These are phyloP conservation scores for Telenomus remus DNA, from an alignment of 1,140 invertebrate species.

Conservation along the genomic window DNA sequence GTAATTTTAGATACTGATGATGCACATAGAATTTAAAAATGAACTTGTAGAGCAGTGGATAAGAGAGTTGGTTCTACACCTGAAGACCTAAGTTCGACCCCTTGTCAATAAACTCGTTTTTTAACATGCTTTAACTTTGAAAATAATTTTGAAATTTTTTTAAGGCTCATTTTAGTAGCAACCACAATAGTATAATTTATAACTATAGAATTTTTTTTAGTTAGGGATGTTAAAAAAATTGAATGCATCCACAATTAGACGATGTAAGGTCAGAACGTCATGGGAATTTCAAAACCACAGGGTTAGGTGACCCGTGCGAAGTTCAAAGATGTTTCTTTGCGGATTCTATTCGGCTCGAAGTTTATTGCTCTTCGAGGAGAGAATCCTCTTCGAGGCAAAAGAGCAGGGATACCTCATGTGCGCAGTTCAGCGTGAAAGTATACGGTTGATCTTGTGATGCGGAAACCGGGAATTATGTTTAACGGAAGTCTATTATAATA, in stretches of 20 bases:
- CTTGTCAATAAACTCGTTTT: too few relatives aligned
- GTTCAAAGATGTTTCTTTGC: slow-evolving; percentile 70
- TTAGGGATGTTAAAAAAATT: slow-evolving; percentile 29
- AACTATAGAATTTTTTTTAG: too few relatives aligned
- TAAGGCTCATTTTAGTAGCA: too few relatives aligned
- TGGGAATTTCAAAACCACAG: slow-evolving; percentile 57
- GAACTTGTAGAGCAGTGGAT: too few relatives aligned
- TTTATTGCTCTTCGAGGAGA: slow-evolving; percentile 65
- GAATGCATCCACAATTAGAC: slow-evolving; percentile 47
- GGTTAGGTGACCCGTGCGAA: slow-evolving; percentile 72
- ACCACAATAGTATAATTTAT: too few relatives aligned
- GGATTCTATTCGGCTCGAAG: slow-evolving; percentile 62
- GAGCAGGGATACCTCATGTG: slow-evolving; percentile 50
- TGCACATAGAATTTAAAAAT: too few relatives aligned
- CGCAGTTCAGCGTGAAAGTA: slow-evolving; percentile 51
- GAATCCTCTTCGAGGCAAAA: slow-evolving; percentile 44
- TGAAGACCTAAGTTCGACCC: too few relatives aligned
- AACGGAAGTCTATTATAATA: slow-evolving; percentile 51
- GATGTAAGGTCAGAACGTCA: slow-evolving; percentile 46
- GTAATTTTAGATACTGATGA: too few relatives aligned
- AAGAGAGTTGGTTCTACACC: too few relatives aligned
- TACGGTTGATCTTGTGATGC: slow-evolving; percentile 48
- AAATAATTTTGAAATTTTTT: too few relatives aligned
- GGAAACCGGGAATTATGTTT: slow-evolving; percentile 55
- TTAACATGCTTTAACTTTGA: too few relatives aligned